Evolutionary conservation across 2,113 vertebrate species (phyloP), one percentile per base, ranked within the genome.

Genomic region (Grammomys dolichurus): DNA sequence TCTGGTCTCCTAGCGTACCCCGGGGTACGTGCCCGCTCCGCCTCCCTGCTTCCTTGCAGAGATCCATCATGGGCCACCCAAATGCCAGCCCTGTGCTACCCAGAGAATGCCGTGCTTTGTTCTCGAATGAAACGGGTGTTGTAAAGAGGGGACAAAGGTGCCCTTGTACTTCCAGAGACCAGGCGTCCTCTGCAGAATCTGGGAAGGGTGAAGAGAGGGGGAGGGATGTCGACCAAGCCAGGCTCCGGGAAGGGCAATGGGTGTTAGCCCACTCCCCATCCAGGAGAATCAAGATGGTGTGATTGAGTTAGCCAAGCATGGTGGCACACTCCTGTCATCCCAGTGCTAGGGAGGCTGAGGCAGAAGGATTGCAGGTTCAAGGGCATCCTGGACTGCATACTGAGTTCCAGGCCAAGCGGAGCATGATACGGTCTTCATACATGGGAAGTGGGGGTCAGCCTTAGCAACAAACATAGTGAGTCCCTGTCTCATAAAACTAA

Each of bases 61-160:
- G 56, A 43, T 63, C 56, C 40, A 58, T 46, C 19, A 16, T 3
- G 26, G 58, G 91, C 73, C 36, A 36, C 60, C 46, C 46, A 69
- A 36, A 77, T 88, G 95, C 87, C 94, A 70, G 85, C 1, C 51
- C 54, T 43, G 9, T 48, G 40, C 7, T 75, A 77, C 73, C 51
- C 48, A 3, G 36, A 97, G 95, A 97, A 93, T 94, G 73, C 1
- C 0, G 0, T 89, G 88, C 97, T 97, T 97, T 96, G 96, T 97
- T 77, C 67, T 86, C 2, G 0, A 40, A 77, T 90, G 94, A 94
- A 93, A 80, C 9, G 81, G 90, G 85, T 36, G 60, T 90, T 95
- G 97, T 91, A 81, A 56, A 33, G 60, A 65, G 1, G 24, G 77
- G 67, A 95, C 95, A 96, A 60, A 95, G 70, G 86, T 48, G 85